Base-by-base conservation (phyloP, 2,113 vertebrate species). In the Numenius arquata region DNA sequence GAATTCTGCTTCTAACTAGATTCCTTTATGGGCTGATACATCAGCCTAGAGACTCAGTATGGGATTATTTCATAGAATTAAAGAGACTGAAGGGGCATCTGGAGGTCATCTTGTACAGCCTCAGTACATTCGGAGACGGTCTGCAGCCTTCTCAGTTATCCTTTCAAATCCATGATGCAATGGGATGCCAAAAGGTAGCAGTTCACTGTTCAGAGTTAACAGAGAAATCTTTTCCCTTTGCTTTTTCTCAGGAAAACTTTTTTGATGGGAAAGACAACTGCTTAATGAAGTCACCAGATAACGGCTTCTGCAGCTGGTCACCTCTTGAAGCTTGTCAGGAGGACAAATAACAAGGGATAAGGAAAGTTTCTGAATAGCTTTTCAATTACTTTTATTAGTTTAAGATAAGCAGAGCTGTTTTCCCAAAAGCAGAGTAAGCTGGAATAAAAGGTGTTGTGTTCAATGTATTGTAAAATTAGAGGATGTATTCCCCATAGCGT, bases 401-500 rank as follows among this genome's bases (percentile, higher is more conserved):
- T 81, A 84, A 86, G 34, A 83, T 29, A 70, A 66, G 68, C 36
- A 80, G 62, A 82, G 6, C 12, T 41, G 52, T 85, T 92, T 92
- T 62, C 76, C 59, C 67, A 84, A 87, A 88, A 92, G 30, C 36
- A 45, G 21, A 8, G 21, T 40, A 77, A 70, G 3, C 16, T 84
- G 59, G 15, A 83, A 73, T 76, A 73, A 56, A 88, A 88, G 53
- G 26, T 83, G 23, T 38, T 83, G 26, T 83, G 43, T 63, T 93
- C 71, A 92, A 68, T 75, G 43, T 88, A 59, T 63, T 82, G 79
- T 88, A 90, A 95, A 94, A 89, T 93, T 88, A 72, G 65, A 89
- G 66, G 8, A 71, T 50, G 15, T 12, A 16, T 89, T 78, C 45
- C 36, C 41, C 4, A 9, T 50, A 68, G 22, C 13, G 15, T 50